These are phyloP conservation scores for Oxyteleia sp. DNA, from an alignment of 2,888 invertebrate genomes.

Conservation along the genomic window DNA sequence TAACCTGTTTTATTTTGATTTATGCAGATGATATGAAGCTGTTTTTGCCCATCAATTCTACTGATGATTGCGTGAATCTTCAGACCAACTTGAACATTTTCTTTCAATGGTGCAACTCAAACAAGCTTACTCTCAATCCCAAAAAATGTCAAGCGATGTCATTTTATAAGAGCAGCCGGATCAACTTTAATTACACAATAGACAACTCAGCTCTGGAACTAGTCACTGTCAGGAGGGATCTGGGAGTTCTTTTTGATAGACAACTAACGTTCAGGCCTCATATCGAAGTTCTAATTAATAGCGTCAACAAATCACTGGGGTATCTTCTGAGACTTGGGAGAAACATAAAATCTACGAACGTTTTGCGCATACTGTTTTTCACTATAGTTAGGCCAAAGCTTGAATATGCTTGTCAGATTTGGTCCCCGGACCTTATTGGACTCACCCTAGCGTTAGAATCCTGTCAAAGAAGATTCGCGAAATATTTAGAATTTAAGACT, in stretches of 20 bases:
- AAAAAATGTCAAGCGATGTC: conserved; percentile 16
- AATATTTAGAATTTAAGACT: too few relatives aligned
- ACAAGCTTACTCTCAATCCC: not conserved
- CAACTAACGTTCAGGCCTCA: conserved; percentile 3
- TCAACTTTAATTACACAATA: not conserved
- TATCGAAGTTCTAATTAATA: not conserved
- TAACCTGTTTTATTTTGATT: not conserved
- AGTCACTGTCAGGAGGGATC: not conserved
- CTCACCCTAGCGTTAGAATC: not conserved
- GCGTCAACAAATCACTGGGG: conserved; percentile 2
- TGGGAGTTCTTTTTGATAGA: conserved; percentile 7
- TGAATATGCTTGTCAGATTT: conserved; percentile 1
- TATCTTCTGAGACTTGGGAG: conserved; percentile 1
- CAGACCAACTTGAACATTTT: not conserved
- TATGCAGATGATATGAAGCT: conserved; percentile 18
- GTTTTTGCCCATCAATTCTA: not conserved
- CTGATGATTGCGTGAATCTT: not conserved
- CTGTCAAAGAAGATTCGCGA: not conserved
- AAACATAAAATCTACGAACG: not conserved
- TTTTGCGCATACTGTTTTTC: not conserved
- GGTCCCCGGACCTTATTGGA: not conserved
- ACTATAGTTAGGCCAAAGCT: not conserved
- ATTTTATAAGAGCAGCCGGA: not conserved
- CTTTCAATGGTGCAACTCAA: not conserved
- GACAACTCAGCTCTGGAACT: not conserved